Evolutionary conservation across 1,140 invertebrate species (phyloP).

Genomic region (Eueides isabella): DNA sequence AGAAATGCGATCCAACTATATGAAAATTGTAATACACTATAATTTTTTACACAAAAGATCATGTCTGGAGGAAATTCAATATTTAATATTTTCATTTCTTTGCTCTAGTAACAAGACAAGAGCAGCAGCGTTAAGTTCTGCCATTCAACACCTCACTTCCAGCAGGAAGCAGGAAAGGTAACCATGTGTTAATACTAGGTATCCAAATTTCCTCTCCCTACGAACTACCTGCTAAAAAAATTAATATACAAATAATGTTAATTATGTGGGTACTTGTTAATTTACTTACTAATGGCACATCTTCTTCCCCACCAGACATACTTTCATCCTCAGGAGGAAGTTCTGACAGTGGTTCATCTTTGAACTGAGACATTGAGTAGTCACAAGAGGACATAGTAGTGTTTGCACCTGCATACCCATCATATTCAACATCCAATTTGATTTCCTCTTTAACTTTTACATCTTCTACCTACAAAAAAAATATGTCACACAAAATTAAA

Average conservation of each 20-base stretch:
- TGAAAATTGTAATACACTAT: constrained; percentile 7
- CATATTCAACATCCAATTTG: constrained; percentile 65
- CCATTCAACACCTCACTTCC: too few species aligned
- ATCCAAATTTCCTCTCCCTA: too few species aligned
- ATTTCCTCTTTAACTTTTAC: constrained; percentile 44
- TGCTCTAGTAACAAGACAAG: too few species aligned
- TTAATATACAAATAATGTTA: too few species aligned
- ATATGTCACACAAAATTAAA: background rate
- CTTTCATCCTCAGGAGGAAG: constrained; percentile 81
- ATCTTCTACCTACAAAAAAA: constrained; percentile 23
- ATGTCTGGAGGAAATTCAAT: too few species aligned
- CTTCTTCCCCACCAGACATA: constrained; percentile 83
- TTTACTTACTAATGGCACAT: constrained; percentile 83
- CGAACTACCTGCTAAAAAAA: too few species aligned
- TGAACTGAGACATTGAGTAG: constrained; percentile 86
- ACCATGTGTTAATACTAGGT: too few species aligned
- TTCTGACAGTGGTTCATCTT: constrained; percentile 75
- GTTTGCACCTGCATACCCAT: constrained; percentile 62
- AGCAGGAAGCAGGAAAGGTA: too few species aligned
- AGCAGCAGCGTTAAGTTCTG: too few species aligned
- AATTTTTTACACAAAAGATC: too few species aligned
- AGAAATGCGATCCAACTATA: constrained; percentile 84
- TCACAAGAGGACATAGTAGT: constrained; percentile 85
- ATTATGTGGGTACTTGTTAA: too few species aligned
- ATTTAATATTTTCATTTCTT: too few species aligned